Percentiles rank a stretch among this genome's conserved stretches.
These are phyloP conservation scores for Tokudaia tokunoshimensis DNA, from an alignment of 2,797 vertebrate genomes.

Conservation along the genomic window DNA sequence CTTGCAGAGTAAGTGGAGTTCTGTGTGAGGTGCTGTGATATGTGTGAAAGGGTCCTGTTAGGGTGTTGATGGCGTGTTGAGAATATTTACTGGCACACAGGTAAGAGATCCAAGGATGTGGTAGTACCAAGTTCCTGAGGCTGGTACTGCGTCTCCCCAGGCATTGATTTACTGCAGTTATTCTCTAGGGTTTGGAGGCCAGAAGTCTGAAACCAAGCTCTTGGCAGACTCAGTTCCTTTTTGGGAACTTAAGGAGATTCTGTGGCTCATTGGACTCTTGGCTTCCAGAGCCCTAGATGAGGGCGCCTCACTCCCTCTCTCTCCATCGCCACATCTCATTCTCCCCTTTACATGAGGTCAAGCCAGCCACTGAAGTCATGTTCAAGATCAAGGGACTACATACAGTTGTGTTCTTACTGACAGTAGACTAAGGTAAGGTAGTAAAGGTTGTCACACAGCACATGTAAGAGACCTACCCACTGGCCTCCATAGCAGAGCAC, in stretches of 20 bases:
- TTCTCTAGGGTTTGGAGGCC: neutral
- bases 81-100: neutral
- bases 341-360: neutral
- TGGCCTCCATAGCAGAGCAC: neutral
- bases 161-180: neutral
- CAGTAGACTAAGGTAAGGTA: neutral
- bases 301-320: neutral
- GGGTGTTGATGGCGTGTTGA: neutral
- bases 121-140: neutral
- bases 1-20: neutral
- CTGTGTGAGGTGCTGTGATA: neutral
- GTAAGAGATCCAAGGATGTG: neutral
- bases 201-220: slow-evolving; percentile 1
- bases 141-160: neutral
- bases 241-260: neutral
- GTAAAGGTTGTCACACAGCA: neutral
- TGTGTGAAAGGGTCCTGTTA: neutral
- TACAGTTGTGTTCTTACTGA: neutral
- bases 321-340: neutral
- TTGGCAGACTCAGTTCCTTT: neutral
- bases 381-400: neutral
- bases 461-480: neutral
- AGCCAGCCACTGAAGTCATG: neutral
- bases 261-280: neutral
- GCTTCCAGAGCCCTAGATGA: neutral